Evolutionary conservation across 2,888 invertebrate genomes (phyloP).

Genomic region (Pollenia griseotomentosa): DNA sequence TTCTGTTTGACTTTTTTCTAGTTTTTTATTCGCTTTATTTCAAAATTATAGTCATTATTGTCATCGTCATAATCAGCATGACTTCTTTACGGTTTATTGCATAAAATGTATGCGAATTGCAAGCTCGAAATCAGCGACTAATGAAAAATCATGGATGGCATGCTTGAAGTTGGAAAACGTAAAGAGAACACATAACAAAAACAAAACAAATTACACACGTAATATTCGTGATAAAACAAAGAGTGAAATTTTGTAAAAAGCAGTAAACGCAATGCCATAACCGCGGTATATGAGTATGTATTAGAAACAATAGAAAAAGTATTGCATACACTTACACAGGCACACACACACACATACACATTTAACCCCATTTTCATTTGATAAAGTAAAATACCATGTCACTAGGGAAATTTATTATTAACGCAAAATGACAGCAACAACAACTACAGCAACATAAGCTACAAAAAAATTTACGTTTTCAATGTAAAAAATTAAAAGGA

Average conservation of each 20-base stretch:
- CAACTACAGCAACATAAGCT: neutral
- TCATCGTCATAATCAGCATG: conserved; percentile 49
- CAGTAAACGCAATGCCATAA: conserved; percentile 9
- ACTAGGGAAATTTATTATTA: conserved; percentile 69
- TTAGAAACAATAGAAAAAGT: conserved; percentile 45
- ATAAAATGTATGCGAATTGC: conserved; percentile 46
- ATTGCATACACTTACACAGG: conserved; percentile 3
- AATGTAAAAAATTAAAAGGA: conserved; percentile 29
- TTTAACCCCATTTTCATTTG: conserved; percentile 19
- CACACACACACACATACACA: neutral
- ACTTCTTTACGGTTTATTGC: conserved; percentile 45
- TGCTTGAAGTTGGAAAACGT: conserved; percentile 27
- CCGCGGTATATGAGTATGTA: neutral
- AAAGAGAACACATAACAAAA: conserved; percentile 5
- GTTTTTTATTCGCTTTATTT: neutral
- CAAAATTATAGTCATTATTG: conserved; percentile 19
- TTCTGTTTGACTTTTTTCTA: neutral
- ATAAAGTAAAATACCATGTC: conserved; percentile 39
- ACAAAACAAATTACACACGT: conserved; percentile 49
- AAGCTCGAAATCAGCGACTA: conserved; percentile 49
- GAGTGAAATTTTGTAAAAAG: neutral
- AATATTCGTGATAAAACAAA: conserved; percentile 56
- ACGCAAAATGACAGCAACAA: conserved; percentile 49
- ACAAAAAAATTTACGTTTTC: conserved; percentile 19
- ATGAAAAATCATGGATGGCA: conserved; percentile 65